These are phyloP conservation scores for Australoheros facetus DNA, from an alignment of 2,797 vertebrate genomes.

Conservation along the genomic window DNA sequence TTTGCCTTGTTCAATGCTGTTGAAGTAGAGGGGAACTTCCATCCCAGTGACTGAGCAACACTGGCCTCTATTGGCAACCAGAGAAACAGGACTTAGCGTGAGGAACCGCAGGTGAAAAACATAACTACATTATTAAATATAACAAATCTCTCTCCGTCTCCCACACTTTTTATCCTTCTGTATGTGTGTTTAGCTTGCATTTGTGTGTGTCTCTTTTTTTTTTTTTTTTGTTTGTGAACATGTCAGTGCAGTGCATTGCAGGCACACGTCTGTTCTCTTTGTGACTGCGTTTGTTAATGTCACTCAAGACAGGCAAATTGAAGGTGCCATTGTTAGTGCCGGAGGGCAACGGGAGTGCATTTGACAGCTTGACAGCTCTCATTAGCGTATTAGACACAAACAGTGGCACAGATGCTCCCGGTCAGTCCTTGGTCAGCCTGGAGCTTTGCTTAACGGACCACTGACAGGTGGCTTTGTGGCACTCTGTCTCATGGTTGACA, in stretches of 20 bases:
- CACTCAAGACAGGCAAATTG: slow-evolving; percentile 75
- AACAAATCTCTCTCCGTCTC: slow-evolving; percentile 22
- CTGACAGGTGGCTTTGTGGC: slow-evolving; percentile 82
- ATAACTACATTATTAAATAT: slow-evolving; percentile 26
- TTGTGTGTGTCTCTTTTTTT: slow-evolving; percentile 2
- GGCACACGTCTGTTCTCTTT: slow-evolving; percentile 58
- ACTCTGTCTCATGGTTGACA: slow-evolving; percentile 76
- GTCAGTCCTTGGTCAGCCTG: slow-evolving; percentile 76
- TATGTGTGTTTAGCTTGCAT: slow-evolving; percentile 12
- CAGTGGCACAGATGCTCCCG: slow-evolving; percentile 79
- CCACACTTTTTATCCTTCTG: neutral
- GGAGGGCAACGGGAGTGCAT: slow-evolving; percentile 71
- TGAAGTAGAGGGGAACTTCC: neutral
- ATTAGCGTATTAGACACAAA: slow-evolving; percentile 81
- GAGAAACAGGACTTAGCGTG: slow-evolving; percentile 23
- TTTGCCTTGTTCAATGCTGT: slow-evolving; percentile 19
- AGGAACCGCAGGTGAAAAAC: slow-evolving; percentile 2
- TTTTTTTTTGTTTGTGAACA: slow-evolving; percentile 46
- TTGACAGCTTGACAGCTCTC: slow-evolving; percentile 80
- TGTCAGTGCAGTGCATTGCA: slow-evolving; percentile 25
- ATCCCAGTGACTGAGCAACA: slow-evolving; percentile 58
- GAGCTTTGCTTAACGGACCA: slow-evolving; percentile 67
- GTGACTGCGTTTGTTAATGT: slow-evolving; percentile 67
- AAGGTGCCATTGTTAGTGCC: slow-evolving; percentile 77
- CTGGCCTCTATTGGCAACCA: slow-evolving; percentile 67